Evolutionary conservation across 2,888 invertebrate species (phyloP).

Genomic region (Trissoscelio sp.): DNA sequence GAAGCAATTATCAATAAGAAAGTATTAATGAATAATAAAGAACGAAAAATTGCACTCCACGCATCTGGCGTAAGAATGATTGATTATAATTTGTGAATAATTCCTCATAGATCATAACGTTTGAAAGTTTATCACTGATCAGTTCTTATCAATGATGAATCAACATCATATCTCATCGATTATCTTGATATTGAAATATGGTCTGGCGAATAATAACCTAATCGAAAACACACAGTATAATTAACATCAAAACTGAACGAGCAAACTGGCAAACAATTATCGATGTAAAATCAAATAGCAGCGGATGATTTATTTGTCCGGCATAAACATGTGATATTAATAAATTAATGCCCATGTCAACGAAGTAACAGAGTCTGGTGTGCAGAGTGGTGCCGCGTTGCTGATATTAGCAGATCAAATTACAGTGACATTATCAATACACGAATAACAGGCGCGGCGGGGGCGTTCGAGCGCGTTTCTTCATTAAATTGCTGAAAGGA

Average conservation of each 20-base stretch:
- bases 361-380: conserved; percentile 21
- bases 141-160: too few relatives aligned
- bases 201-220: conserved; percentile 3
- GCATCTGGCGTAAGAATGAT: too few relatives aligned
- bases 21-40: too few relatives aligned
- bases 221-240: conserved; percentile 33
- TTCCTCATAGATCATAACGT: too few relatives aligned
- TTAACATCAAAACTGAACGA: conserved; percentile 32
- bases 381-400: conserved; percentile 4
- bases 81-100: too few relatives aligned
- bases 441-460: conserved; percentile 19
- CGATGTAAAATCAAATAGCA: conserved; percentile 28
- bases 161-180: too few relatives aligned
- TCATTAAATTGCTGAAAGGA: conserved; percentile 22
- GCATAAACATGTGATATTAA: conserved; percentile 46
- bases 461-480: conserved; percentile 7
- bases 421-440: conserved; percentile 46
- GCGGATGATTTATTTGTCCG: conserved; percentile 19
- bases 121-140: too few relatives aligned
- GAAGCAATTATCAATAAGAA: too few relatives aligned
- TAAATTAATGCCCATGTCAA: conserved; percentile 43
- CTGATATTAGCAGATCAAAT: conserved; percentile 52
- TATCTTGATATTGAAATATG: too few relatives aligned
- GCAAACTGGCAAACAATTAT: conserved; percentile 36
- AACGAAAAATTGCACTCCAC: too few relatives aligned